Evolutionary conservation across 1,140 invertebrate genomes (phyloP).

Genomic region (Notospermus geniculatus): DNA sequence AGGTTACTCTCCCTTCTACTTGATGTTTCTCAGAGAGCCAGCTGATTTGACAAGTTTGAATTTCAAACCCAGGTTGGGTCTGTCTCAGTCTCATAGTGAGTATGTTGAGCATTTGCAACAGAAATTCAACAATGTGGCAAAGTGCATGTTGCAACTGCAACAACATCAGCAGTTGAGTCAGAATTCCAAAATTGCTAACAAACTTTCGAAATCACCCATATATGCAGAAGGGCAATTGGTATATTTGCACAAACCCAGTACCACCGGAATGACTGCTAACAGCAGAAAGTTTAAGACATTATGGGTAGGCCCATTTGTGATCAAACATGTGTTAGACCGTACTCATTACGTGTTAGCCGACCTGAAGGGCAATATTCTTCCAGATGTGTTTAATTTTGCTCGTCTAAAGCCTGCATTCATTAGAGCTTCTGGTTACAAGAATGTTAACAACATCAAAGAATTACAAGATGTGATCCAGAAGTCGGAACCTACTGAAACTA

Average conservation of each 20-base stretch:
- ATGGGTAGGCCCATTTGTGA: conserved; percentile 3
- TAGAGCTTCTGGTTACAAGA: neutral
- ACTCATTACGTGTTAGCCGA: conserved; percentile 2
- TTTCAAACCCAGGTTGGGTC: conserved; percentile 1
- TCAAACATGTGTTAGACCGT: neutral
- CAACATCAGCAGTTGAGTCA: neutral
- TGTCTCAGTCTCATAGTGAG: neutral
- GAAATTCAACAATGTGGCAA: neutral
- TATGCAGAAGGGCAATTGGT: conserved; percentile 4
- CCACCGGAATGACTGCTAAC: neutral
- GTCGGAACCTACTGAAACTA: no score
- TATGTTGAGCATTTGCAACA: neutral
- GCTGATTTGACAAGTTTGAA: neutral
- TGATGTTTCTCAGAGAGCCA: neutral
- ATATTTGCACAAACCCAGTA: conserved; percentile 4
- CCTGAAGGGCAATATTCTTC: neutral
- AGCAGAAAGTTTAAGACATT: neutral
- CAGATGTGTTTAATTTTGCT: conserved; percentile 5
- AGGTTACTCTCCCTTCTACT: neutral
- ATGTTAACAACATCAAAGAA: neutral
- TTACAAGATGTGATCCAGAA: neutral
- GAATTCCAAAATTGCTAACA: neutral
- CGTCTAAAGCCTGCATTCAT: conserved; percentile 1
- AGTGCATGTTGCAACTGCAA: conserved; percentile 3
- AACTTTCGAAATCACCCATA: neutral